Conservation (phyloP, 2,797 vertebrate species). For the Gambusia yucatana region DNA sequence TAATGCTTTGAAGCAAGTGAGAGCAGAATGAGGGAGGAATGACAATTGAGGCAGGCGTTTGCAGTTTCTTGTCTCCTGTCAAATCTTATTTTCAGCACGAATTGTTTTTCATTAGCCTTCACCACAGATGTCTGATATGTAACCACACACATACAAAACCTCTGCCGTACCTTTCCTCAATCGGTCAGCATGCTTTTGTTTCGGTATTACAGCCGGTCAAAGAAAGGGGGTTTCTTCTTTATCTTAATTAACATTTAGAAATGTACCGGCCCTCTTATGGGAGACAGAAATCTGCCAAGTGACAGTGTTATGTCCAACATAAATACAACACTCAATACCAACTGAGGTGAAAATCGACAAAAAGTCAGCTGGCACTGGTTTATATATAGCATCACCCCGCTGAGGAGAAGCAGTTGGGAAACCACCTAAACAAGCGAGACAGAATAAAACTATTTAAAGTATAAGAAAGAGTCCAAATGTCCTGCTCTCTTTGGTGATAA, state of each 20-base stretch:
- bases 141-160: constrained; percentile 10
- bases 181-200: constrained; percentile 8
- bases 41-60: constrained; percentile 23
- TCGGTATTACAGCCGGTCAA: not conserved
- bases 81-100: constrained; percentile 55
- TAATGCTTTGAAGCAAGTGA: constrained; percentile 23
- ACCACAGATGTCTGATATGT: constrained; percentile 42
- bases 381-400: constrained; percentile 16
- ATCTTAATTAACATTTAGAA: constrained; percentile 30
- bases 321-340: constrained; percentile 10
- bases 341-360: constrained; percentile 19
- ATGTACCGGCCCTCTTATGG: constrained; percentile 8
- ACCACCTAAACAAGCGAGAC: constrained; percentile 18
- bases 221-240: not conserved
- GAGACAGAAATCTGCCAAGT: constrained; percentile 6
- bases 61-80: constrained; percentile 40
- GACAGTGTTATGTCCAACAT: not conserved
- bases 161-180: constrained; percentile 23
- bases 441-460: constrained; percentile 11
- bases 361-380: constrained; percentile 7
- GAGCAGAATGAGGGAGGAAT: constrained; percentile 32
- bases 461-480: not conserved
- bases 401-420: constrained; percentile 10
- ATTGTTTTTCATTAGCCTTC: constrained; percentile 64
- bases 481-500: constrained; percentile 11